These are phyloP conservation scores for Kryphioiulus occultus DNA, from an alignment of 2,888 invertebrate species.

Conservation along the genomic window DNA sequence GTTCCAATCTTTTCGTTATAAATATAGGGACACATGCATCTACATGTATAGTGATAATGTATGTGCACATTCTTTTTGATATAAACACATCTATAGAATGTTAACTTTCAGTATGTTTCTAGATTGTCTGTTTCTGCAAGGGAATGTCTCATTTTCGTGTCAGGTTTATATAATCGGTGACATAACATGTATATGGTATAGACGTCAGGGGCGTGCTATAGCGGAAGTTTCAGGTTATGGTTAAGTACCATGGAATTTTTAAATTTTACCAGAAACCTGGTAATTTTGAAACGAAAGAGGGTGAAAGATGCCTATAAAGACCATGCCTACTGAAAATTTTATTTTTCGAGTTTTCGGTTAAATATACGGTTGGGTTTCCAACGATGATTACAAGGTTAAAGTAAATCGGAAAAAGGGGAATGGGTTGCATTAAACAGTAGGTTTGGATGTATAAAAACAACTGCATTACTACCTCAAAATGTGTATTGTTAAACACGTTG, in stretches of 20 bases:
- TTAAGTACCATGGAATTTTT: constrained; percentile 1
- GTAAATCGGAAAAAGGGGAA: constrained; percentile 23
- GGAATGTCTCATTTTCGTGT: background rate
- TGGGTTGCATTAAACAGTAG: background rate
- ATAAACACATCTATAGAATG: too few relatives aligned
- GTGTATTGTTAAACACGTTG: background rate
- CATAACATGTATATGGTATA: background rate
- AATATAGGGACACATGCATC: too few relatives aligned
- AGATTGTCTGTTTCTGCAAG: background rate
- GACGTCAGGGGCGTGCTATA: background rate
- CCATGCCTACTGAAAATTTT: constrained; percentile 9
- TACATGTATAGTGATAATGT: too few relatives aligned
- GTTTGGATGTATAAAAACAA: background rate
- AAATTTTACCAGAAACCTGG: background rate
- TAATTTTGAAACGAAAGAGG: constrained; percentile 27
- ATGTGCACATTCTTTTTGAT: too few relatives aligned
- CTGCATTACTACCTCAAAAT: background rate
- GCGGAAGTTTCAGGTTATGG: constrained; percentile 14
- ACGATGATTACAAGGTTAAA: constrained; percentile 4
- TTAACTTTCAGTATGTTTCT: too few relatives aligned
- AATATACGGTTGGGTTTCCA: constrained; percentile 13
- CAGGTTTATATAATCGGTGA: background rate
- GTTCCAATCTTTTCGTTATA: too few relatives aligned
- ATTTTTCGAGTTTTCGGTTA: background rate
- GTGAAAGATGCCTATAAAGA: background rate